These are phyloP conservation scores for Macropis europaea DNA, from an alignment of 2,888 invertebrate genomes.

Conservation along the genomic window DNA sequence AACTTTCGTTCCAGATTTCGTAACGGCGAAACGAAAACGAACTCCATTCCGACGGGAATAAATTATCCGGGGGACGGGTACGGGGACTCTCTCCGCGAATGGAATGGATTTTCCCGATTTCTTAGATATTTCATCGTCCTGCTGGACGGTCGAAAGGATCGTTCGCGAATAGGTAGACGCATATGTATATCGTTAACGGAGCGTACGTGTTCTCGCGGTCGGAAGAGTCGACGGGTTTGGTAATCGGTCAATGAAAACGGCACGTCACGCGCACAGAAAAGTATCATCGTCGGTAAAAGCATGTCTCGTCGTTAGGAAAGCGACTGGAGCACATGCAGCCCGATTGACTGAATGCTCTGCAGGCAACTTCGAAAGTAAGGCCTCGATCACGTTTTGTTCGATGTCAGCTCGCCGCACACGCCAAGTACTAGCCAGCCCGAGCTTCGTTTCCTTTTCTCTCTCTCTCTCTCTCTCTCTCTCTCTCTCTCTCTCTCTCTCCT, in stretches of 20 bases:
- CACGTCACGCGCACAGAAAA: slow-evolving; percentile 57
- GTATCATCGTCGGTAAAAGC: slow-evolving; percentile 53
- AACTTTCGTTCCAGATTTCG: slow-evolving; percentile 21
- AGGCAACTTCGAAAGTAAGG: slow-evolving; percentile 71
- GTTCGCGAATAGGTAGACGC: neutral
- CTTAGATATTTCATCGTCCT: neutral
- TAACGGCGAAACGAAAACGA: slow-evolving; percentile 34
- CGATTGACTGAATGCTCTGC: slow-evolving; percentile 37
- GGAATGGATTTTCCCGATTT: slow-evolving; percentile 3
- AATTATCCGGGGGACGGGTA: too few relatives aligned
- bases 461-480: neutral
- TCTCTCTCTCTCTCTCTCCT: neutral
- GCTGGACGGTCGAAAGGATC: neutral
- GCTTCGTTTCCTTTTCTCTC: slow-evolving; percentile 40
- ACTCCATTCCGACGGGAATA: slow-evolving; percentile 1
- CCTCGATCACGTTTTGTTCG: slow-evolving; percentile 72
- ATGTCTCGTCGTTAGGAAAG: slow-evolving; percentile 60
- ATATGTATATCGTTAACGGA: neutral
- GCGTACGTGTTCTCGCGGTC: neutral
- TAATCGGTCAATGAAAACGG: slow-evolving; percentile 52
- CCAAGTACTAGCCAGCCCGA: slow-evolving; percentile 31
- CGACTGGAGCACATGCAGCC: slow-evolving; percentile 48
- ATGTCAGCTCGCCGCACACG: slow-evolving; percentile 36
- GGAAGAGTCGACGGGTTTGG: neutral
- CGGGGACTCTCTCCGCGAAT: neutral